Evolutionary conservation across 1,140 invertebrate genomes (phyloP).

Genomic region (Bradynema listronoti): DNA sequence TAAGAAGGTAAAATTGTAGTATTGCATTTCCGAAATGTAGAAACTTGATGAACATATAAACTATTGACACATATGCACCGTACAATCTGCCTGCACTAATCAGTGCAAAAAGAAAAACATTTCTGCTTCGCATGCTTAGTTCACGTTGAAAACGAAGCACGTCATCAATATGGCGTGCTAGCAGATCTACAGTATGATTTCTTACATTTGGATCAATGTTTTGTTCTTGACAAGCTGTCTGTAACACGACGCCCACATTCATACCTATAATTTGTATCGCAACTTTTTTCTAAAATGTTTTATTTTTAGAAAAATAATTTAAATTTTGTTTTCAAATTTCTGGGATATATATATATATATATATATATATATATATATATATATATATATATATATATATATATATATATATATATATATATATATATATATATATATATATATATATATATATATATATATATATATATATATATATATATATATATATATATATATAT

Average conservation of each 20-base stretch:
- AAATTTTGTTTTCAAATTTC: too few species aligned
- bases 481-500: too few species aligned
- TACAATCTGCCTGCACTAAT: constrained; percentile 44
- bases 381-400: too few species aligned
- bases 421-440: too few species aligned
- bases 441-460: too few species aligned
- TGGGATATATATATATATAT: too few species aligned
- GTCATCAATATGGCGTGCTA: constrained; percentile 53
- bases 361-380: too few species aligned
- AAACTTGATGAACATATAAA: constrained; percentile 57
- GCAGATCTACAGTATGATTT: constrained; percentile 50
- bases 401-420: too few species aligned
- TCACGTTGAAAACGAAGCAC: constrained; percentile 55
- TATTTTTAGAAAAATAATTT: constrained; percentile 8
- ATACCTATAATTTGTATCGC: constrained; percentile 31
- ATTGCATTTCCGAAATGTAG: constrained; percentile 62
- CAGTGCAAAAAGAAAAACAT: constrained; percentile 50
- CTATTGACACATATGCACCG: constrained; percentile 25
- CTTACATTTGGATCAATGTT: constrained; percentile 53
- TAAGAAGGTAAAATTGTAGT: constrained; percentile 62
- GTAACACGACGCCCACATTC: constrained; percentile 51
- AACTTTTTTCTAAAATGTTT: not conserved
- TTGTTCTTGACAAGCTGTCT: constrained; percentile 54
- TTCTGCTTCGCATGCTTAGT: constrained; percentile 33
- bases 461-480: too few species aligned